phyloP scores from a whole-genome alignment of 2,888 invertebrate genomes.

The Eilema depressum region DNA sequence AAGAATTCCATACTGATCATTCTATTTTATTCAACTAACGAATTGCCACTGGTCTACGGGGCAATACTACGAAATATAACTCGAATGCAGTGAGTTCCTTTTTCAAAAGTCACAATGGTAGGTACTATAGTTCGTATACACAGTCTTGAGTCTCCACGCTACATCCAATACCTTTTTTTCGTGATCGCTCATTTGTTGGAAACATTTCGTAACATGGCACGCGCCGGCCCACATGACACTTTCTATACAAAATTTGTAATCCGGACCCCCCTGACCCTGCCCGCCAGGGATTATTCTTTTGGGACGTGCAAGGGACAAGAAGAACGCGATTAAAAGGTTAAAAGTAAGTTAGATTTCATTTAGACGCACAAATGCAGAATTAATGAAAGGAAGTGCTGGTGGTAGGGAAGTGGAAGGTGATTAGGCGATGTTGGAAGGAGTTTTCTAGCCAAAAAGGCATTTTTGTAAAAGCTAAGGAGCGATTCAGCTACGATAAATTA shows the following conservation, averaged over 20 bases:
- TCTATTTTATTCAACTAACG: too few relatives aligned
- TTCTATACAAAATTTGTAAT: constrained; percentile 76
- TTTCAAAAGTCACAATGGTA: not conserved
- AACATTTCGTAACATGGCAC: constrained; percentile 66
- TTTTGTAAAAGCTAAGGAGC: too few relatives aligned
- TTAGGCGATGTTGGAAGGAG: not conserved
- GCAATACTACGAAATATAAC: too few relatives aligned
- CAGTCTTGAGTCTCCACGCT: not conserved
- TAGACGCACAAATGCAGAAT: not conserved
- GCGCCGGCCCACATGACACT: constrained; percentile 76
- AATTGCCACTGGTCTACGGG: too few relatives aligned
- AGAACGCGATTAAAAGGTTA: constrained; percentile 17
- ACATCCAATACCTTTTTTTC: not conserved
- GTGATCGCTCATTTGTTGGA: constrained; percentile 34
- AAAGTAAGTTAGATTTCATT: not conserved
- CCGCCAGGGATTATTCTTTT: constrained; percentile 54
- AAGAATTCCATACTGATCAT: too few relatives aligned
- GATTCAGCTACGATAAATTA: too few relatives aligned
- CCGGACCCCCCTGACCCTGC: constrained; percentile 63
- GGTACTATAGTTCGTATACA: not conserved
- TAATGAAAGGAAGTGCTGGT: not conserved
- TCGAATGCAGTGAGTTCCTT: not conserved
- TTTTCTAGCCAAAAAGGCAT: not conserved
- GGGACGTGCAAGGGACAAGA: constrained; percentile 37
- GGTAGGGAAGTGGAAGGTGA: too few relatives aligned